Conservation (phyloP, 2,797 vertebrate genomes). For the Neosilurus hyrtlii region DNA sequence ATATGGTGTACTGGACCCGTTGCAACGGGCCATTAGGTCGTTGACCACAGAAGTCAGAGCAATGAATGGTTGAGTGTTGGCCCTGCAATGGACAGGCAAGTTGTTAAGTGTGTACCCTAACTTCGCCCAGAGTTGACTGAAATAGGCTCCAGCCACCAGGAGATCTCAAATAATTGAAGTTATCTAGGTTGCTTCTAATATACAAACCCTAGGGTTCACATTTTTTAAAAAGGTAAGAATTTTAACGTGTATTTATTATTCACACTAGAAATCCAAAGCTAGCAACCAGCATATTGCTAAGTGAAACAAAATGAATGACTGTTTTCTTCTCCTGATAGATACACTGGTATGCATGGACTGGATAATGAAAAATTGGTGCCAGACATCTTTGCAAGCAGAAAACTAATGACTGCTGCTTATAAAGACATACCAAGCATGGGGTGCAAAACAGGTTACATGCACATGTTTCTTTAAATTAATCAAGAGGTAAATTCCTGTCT, state of each 20-base stretch:
- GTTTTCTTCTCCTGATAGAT: neutral
- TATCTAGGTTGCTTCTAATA: neutral
- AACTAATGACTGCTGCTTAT: slow-evolving; percentile 5
- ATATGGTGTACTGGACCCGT: too few relatives aligned
- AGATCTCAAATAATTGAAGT: neutral
- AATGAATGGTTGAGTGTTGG: too few relatives aligned
- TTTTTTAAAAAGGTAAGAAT: neutral
- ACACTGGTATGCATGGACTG: neutral
- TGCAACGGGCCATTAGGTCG: too few relatives aligned
- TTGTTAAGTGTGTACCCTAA: too few relatives aligned
- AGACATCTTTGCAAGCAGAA: neutral
- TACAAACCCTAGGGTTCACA: neutral
- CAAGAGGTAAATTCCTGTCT: neutral
- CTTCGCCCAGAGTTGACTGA: too few relatives aligned
- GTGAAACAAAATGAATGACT: neutral
- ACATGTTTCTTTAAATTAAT: slow-evolving; percentile 28
- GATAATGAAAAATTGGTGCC: neutral
- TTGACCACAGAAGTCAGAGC: too few relatives aligned
- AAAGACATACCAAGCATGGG: slow-evolving; percentile 23
- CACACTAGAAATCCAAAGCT: neutral
- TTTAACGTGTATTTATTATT: neutral
- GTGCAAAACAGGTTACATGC: slow-evolving; percentile 8
- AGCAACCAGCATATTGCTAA: neutral
- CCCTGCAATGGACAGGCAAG: too few relatives aligned
- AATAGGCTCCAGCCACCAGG: too few relatives aligned